Evolutionary conservation across 2,113 vertebrate species (phyloP).

Genomic region (Macquaria australasica): DNA sequence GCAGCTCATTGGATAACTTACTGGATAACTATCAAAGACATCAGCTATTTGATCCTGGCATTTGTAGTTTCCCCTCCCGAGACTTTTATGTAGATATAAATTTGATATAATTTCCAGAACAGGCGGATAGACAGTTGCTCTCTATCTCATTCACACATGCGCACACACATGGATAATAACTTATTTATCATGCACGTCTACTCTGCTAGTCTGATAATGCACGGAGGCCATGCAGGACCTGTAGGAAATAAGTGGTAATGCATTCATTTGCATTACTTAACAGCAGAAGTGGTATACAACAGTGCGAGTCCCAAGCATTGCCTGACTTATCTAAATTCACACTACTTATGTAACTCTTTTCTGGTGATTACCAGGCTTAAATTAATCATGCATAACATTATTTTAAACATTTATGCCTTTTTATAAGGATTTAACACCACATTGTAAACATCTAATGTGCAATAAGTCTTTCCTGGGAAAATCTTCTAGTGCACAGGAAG

Average conservation of each 20-base stretch:
- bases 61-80: background rate
- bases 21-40: background rate
- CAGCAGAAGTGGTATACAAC: background rate
- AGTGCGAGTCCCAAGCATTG: background rate
- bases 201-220: conserved; percentile 23
- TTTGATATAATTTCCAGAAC: background rate
- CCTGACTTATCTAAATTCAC: background rate
- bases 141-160: background rate
- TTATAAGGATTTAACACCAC: background rate
- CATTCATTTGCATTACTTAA: conserved; percentile 29
- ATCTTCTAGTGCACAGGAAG: conserved; percentile 19
- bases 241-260: background rate
- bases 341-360: background rate
- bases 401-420: background rate
- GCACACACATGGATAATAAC: conserved; percentile 14
- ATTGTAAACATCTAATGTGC: background rate
- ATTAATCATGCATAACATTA: background rate
- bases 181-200: conserved; percentile 20
- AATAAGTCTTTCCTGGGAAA: background rate
- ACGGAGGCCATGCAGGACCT: background rate
- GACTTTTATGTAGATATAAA: background rate
- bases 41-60: background rate
- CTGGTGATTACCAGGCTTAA: background rate
- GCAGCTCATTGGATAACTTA: background rate
- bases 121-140: background rate